A percentile compares a stretch with the other conserved stretches of the same genome.
phyloP scores from a whole-genome alignment of 2,888 invertebrate species.

The Resseliella maxima region DNA sequence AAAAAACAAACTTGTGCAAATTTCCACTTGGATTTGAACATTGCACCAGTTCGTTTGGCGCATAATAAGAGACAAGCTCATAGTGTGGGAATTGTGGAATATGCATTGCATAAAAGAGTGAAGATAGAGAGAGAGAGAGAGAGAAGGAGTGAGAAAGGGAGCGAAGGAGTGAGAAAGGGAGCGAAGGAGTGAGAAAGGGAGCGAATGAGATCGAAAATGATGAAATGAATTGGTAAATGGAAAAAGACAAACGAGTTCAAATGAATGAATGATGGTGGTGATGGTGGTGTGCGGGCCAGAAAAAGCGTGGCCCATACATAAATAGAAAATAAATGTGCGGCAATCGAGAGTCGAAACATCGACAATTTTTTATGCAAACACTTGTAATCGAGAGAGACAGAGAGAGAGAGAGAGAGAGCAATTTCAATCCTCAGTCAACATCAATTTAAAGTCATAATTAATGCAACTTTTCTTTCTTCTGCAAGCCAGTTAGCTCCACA shows the following conservation, averaged over 20 bases:
- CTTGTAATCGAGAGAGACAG: too few relatives aligned
- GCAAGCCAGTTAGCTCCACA: neutral
- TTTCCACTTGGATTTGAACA: neutral
- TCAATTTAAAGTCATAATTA: slow-evolving; percentile 44
- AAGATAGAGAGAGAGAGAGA: too few relatives aligned
- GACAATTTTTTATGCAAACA: slow-evolving; percentile 11
- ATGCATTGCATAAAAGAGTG: too few relatives aligned
- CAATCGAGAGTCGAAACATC: slow-evolving; percentile 1
- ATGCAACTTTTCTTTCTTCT: slow-evolving; percentile 14
- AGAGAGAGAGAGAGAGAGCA: too few relatives aligned
- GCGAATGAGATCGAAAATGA: too few relatives aligned
- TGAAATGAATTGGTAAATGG: too few relatives aligned
- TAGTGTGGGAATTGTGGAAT: neutral
- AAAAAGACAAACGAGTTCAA: too few relatives aligned
- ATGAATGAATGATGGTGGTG: too few relatives aligned
- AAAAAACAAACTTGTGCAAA: neutral
- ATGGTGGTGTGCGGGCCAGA: too few relatives aligned
- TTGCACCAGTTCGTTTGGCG: slow-evolving; percentile 13
- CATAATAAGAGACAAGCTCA: neutral
- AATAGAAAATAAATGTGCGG: slow-evolving; percentile 28
- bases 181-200: neutral
- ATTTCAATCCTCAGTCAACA: slow-evolving; percentile 18
- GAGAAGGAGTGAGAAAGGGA: neutral
- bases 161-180: neutral
- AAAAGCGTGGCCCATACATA: neutral